phyloP scores from a whole-genome alignment of 2,888 invertebrate species.

The Yponomeuta evonymella region DNA sequence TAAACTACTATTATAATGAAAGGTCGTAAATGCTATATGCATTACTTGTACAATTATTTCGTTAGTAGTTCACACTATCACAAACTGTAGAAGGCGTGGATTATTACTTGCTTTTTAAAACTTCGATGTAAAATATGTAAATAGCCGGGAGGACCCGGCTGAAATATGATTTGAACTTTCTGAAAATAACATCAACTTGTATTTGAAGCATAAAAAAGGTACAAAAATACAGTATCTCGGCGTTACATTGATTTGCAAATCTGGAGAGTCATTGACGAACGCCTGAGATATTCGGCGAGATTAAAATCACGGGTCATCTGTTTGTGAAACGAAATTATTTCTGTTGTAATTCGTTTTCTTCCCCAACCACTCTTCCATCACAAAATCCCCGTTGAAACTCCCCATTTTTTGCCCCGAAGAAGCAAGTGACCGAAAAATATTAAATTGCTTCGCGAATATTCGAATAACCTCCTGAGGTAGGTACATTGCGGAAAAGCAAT shows the following conservation, averaged over 20 bases:
- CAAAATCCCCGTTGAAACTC: not conserved
- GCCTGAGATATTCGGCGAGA: slow-evolving; percentile 6
- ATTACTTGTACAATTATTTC: too few species aligned
- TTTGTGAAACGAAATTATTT: not conserved
- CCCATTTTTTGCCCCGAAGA: not conserved
- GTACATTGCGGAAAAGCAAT: not conserved
- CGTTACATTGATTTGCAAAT: not conserved
- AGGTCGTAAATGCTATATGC: too few species aligned
- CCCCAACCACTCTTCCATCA: not conserved
- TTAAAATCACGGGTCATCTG: slow-evolving; percentile 14
- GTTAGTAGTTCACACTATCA: too few species aligned
- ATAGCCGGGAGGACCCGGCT: too few species aligned
- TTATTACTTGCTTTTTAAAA: too few species aligned
- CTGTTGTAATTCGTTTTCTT: slow-evolving; percentile 11
- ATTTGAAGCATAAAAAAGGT: too few species aligned
- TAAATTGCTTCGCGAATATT: slow-evolving; percentile 10
- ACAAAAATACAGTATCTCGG: not conserved
- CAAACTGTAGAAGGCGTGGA: too few species aligned
- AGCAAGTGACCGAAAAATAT: slow-evolving; percentile 4
- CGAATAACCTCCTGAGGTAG: not conserved
- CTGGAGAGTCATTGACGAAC: not conserved
- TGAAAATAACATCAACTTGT: too few species aligned
- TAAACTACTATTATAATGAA: too few species aligned
- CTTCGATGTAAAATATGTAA: too few species aligned
- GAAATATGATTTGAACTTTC: too few species aligned